Percentiles rank a stretch among this genome's conserved stretches.
Evolutionary conservation across 1,140 invertebrate genomes (phyloP).

Genomic region (Drosophila leontia): DNA sequence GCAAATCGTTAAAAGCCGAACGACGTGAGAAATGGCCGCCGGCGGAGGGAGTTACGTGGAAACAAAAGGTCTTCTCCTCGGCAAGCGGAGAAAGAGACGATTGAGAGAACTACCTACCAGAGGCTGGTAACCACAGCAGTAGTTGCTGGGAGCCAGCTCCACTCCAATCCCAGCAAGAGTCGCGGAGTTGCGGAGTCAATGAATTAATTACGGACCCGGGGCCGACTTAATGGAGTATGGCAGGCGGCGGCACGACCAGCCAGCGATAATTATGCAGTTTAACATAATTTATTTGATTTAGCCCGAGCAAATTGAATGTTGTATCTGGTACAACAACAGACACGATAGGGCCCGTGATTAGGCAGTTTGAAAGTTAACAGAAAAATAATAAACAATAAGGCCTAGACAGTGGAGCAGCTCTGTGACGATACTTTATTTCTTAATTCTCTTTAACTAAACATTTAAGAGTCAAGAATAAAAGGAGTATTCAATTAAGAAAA

Average conservation of each 20-base stretch:
- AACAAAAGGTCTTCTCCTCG: slow-evolving; percentile 9
- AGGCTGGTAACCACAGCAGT: slow-evolving; percentile 1
- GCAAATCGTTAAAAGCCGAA: slow-evolving; percentile 67
- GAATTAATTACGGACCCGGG: slow-evolving; percentile 47
- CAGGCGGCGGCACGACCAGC: slow-evolving; percentile 21
- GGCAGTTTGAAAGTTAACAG: slow-evolving; percentile 23
- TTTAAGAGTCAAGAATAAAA: not conserved
- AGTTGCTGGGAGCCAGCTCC: slow-evolving; percentile 12
- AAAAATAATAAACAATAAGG: not conserved
- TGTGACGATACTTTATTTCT: not conserved
- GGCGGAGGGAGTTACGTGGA: slow-evolving; percentile 21
- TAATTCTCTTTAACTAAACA: not conserved
- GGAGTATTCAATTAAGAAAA: too few species aligned
- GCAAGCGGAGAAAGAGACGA: slow-evolving; percentile 17
- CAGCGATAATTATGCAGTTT: slow-evolving; percentile 64
- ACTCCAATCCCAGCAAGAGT: slow-evolving; percentile 1
- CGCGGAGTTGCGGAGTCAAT: slow-evolving; percentile 33
- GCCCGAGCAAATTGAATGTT: slow-evolving; percentile 41
- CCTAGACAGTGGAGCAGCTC: not conserved
- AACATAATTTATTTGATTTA: slow-evolving; percentile 52
- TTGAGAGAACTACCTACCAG: slow-evolving; percentile 38
- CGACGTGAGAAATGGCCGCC: slow-evolving; percentile 58
- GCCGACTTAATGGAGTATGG: slow-evolving; percentile 36
- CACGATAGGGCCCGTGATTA: slow-evolving; percentile 21
- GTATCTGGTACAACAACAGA: slow-evolving; percentile 14